Base-by-base conservation (phyloP, 2,113 vertebrate genomes). In the Microcebus lehilahytsara region DNA sequence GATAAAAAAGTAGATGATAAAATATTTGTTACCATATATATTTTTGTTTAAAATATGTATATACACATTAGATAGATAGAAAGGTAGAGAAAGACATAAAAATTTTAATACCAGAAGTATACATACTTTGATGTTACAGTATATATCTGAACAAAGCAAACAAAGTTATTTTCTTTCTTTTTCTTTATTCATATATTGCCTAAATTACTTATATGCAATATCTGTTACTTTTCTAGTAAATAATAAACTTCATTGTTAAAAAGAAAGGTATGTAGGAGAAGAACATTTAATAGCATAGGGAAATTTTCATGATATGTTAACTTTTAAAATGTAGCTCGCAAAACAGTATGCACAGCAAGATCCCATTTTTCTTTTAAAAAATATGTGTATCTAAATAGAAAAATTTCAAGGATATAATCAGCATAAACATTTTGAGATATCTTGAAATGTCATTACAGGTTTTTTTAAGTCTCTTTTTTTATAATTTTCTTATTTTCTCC, bases 401-500 rank as follows among this genome's bases (percentile, higher is more conserved):
- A 85, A 64, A 85, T 2, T 69, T 88, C 20, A 88, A 60, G 34
- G 30, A 40, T 27, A 86, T 77, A 97, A 79, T 90, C 25, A 67
- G 9, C 53, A 23, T 78, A 90, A 81, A 9, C 11, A 90, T 81
- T 94, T 60, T 86, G 23, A 67, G 32, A 9, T 89, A 60, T 64
- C n/a, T 79, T 51, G 77, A 83, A 34, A 69, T 78, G 20, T 42
- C 60, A 78, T 32, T 69, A 62, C 22, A 16, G 3, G 49, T n/a
- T 95, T 83, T 75, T 9, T 19, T 56, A 56, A 25, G 22, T 58
- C 94, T 86, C 20, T 56, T 91, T 95, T 95, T 97, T 80, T 49
- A 85, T 83, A 93, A 46, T 96, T 97, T 92, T 92, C 27, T 32
- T 53, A 80, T 84, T 96, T 84, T 96, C 58, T 90, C 17, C 74